Conservation (phyloP, 1,140 invertebrate genomes). For the Heterodera schachtii region DNA sequence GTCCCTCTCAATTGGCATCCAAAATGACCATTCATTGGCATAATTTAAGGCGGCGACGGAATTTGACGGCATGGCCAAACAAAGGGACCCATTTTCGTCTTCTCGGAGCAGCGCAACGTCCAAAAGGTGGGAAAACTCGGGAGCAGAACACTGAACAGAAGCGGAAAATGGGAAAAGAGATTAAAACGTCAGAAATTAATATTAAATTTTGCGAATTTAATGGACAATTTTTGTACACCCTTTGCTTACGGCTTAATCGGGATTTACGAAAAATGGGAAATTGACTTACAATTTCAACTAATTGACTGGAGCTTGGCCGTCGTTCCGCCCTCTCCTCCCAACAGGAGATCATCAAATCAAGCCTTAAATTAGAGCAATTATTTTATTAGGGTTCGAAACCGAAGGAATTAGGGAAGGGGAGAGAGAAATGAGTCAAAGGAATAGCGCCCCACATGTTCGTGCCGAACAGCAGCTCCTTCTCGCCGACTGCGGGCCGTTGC, state of each 20-base stretch:
- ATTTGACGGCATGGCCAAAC: background rate
- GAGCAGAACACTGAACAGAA: constrained; percentile 71
- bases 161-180: background rate
- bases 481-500: constrained; percentile 81
- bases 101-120: constrained; percentile 74
- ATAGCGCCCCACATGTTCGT: constrained; percentile 60
- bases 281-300: constrained; percentile 80
- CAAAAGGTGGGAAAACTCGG: constrained; percentile 85
- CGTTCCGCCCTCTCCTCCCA: constrained; percentile 86
- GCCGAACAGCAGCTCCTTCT: constrained; percentile 69
- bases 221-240: too few species aligned
- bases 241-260: too few species aligned
- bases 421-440: background rate
- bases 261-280: too few species aligned
- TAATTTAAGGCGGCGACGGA: background rate
- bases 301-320: constrained; percentile 86
- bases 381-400: background rate
- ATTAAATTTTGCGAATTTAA: too few species aligned
- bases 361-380: constrained; percentile 65
- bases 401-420: too few species aligned
- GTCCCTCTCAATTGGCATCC: background rate
- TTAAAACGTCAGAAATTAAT: too few species aligned
- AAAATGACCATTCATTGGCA: constrained; percentile 6
- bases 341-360: constrained; percentile 92
- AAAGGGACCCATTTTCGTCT: constrained; percentile 6